Evolutionary conservation across 2,888 invertebrate species (phyloP).

Genomic region (Apamea epomidion): DNA sequence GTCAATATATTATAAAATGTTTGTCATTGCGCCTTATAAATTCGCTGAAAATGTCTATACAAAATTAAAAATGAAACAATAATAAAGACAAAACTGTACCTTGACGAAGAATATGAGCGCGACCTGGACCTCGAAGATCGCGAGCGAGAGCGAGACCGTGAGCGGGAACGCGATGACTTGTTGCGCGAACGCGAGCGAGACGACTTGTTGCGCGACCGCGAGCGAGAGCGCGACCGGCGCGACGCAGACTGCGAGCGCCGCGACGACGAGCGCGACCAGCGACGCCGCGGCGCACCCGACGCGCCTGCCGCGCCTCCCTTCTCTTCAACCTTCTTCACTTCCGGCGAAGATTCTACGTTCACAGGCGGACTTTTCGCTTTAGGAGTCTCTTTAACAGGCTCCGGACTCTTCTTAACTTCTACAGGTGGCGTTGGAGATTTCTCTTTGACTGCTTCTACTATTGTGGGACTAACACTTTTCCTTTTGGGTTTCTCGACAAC

Average conservation of each 20-base stretch:
- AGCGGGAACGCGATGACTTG: slow-evolving; percentile 75
- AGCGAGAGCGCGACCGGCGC: slow-evolving; percentile 70
- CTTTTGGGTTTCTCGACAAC: slow-evolving; percentile 49
- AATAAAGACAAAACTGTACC: slow-evolving; percentile 71
- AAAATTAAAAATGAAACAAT: neutral
- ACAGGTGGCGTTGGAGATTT: slow-evolving; percentile 61
- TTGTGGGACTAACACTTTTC: slow-evolving; percentile 48
- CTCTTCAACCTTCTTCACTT: slow-evolving; percentile 72
- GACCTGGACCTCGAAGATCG: slow-evolving; percentile 81
- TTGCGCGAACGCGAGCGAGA: slow-evolving; percentile 71
- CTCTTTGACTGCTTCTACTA: slow-evolving; percentile 63
- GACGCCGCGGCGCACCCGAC: slow-evolving; percentile 67
- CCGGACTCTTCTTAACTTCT: slow-evolving; percentile 50
- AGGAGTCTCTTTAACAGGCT: slow-evolving; percentile 42
- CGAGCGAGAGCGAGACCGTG: slow-evolving; percentile 72
- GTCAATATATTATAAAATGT: neutral
- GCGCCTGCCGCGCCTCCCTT: slow-evolving; percentile 63
- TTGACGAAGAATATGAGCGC: slow-evolving; percentile 89
- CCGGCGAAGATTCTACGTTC: slow-evolving; percentile 74
- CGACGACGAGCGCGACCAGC: slow-evolving; percentile 82
- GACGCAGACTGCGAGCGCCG: slow-evolving; percentile 75
- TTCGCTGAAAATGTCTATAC: neutral
- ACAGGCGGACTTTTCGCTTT: slow-evolving; percentile 72
- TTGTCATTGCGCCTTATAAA: neutral
- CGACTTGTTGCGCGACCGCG: slow-evolving; percentile 73